Percentiles rank a stretch among this genome's conserved stretches.
phyloP scores from a whole-genome alignment of 2,797 vertebrate species.

The Microcaecilia unicolor region DNA sequence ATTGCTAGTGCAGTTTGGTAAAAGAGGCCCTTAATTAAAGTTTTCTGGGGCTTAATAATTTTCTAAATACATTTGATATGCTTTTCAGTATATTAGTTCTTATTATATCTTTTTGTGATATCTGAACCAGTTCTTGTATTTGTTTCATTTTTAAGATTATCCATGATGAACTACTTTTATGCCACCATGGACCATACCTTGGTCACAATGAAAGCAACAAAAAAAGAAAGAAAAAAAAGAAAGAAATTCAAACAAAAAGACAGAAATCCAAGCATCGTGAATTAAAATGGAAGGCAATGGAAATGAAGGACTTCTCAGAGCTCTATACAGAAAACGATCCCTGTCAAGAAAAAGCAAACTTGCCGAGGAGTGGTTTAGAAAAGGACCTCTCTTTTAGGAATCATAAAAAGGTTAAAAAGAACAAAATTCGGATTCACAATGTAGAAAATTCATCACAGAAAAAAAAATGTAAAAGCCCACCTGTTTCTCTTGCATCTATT shows the following conservation, averaged over 20 bases:
- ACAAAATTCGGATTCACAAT: background rate
- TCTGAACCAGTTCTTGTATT: too few relatives aligned
- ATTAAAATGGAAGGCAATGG: background rate
- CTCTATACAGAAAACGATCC: background rate
- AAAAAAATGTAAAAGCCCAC: background rate
- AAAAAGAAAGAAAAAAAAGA: background rate
- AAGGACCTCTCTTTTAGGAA: slow-evolving; percentile 9
- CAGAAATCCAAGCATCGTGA: slow-evolving; percentile 1
- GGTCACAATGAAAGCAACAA: background rate
- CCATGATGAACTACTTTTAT: background rate
- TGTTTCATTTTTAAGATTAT: background rate
- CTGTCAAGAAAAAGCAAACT: background rate
- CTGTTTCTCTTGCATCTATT: background rate
- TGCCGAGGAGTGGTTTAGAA: background rate
- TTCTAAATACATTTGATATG: too few relatives aligned
- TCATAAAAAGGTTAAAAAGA: slow-evolving; percentile 6
- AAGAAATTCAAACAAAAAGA: too few relatives aligned
- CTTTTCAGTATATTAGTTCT: too few relatives aligned
- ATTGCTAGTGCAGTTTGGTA: too few relatives aligned
- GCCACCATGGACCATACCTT: slow-evolving; percentile 1
- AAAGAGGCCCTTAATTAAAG: too few relatives aligned
- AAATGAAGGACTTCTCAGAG: slow-evolving; percentile 1
- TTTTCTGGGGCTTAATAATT: too few relatives aligned
- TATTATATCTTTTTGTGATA: too few relatives aligned
- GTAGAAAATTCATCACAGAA: background rate